Evolutionary conservation across 2,113 vertebrate genomes (phyloP).

Genomic region (Lophura nycthemera): DNA sequence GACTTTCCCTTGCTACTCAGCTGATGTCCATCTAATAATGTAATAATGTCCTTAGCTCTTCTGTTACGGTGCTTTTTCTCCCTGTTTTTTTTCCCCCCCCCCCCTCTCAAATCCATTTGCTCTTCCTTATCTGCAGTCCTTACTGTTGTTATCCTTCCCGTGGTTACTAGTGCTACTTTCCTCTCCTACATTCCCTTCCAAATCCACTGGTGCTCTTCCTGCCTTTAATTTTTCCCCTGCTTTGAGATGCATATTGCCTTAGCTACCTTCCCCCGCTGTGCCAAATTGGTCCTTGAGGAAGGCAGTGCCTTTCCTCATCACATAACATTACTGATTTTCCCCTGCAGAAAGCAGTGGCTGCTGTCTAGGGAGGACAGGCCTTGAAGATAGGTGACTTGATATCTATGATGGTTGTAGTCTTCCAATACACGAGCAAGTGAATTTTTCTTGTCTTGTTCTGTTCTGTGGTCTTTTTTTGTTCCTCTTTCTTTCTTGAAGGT

Average conservation of each 20-base stretch:
- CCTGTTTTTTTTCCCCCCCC: too few relatives aligned
- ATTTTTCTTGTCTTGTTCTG: conserved; percentile 20
- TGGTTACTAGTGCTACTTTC: not conserved
- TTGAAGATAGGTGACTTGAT: conserved; percentile 24
- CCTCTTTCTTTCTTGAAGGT: conserved; percentile 27
- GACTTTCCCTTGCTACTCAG: not conserved
- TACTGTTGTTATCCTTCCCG: not conserved
- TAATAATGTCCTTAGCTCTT: too few relatives aligned
- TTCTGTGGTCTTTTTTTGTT: not conserved
- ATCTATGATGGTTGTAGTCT: conserved; percentile 39
- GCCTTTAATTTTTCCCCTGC: conserved; percentile 49
- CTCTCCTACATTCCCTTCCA: not conserved
- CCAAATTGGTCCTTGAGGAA: conserved; percentile 73
- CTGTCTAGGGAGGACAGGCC: conserved; percentile 35
- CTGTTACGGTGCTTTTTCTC: not conserved
- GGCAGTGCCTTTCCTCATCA: conserved; percentile 69
- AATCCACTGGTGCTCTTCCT: conserved; percentile 10
- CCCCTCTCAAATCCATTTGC: not conserved
- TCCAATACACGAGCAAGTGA: conserved; percentile 34
- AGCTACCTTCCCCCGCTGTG: conserved; percentile 65
- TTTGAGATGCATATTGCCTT: conserved; percentile 70
- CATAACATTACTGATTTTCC: conserved; percentile 41
- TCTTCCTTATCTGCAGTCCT: not conserved
- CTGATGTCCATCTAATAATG: not conserved
- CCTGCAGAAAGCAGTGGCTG: conserved; percentile 43